Conservation (phyloP, 2,888 invertebrate genomes). For the Ophioninae sp. region DNA sequence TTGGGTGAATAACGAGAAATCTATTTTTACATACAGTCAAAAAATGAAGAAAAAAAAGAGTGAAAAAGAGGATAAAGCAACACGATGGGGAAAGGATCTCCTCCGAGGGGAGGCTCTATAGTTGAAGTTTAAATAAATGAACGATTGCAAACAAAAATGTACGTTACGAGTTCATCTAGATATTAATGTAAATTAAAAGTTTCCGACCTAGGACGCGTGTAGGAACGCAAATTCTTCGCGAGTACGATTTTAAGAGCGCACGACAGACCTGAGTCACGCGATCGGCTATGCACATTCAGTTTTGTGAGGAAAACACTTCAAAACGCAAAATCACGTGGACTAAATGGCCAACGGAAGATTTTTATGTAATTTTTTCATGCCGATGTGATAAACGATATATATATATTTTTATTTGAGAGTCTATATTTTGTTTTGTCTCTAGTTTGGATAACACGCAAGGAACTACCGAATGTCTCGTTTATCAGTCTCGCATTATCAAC, state of each 20-base stretch:
- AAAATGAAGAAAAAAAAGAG: constrained; percentile 61
- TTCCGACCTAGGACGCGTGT: constrained; percentile 56
- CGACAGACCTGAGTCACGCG: constrained; percentile 34
- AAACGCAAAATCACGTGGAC: constrained; percentile 40
- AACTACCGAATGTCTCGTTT: neutral
- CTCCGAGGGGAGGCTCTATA: constrained; percentile 62
- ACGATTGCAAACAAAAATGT: constrained; percentile 47
- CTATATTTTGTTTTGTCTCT: neutral
- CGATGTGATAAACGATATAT: neutral
- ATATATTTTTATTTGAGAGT: too few species aligned
- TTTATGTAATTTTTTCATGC: neutral
- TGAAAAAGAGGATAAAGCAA: constrained; percentile 58
- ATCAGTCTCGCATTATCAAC: neutral
- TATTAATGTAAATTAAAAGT: constrained; percentile 57
- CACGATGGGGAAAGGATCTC: constrained; percentile 61
- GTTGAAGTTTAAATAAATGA: constrained; percentile 51
- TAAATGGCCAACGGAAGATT: neutral
- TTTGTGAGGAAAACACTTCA: constrained; percentile 38
- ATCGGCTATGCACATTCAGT: constrained; percentile 45
- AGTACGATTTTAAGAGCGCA: constrained; percentile 44
- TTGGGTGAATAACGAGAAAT: constrained; percentile 69
- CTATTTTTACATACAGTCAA: constrained; percentile 76
- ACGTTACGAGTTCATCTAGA: constrained; percentile 64
- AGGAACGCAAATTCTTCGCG: constrained; percentile 71
- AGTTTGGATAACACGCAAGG: neutral